These are phyloP conservation scores for Salvelinus fontinalis DNA, from an alignment of 2,113 vertebrate genomes.

Conservation along the genomic window DNA sequence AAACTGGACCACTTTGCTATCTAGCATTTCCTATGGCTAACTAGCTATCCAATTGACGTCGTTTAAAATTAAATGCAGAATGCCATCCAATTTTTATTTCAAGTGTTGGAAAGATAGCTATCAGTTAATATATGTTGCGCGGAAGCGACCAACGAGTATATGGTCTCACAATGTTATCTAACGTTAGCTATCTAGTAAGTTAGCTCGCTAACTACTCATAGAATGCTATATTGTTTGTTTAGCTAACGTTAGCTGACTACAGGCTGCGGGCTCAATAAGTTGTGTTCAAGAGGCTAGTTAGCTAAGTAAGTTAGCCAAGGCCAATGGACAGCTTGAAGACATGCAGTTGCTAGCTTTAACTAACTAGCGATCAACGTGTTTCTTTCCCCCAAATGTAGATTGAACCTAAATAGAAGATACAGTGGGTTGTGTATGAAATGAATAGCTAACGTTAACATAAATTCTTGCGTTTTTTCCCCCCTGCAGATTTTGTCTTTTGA, in stretches of 20 bases:
- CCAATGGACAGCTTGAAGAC: no score
- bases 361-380: no score
- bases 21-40: neutral
- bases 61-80: no score
- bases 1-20: no score
- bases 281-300: no score
- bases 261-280: neutral
- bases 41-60: neutral
- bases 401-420: neutral
- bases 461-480: neutral
- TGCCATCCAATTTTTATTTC: no score
- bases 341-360: no score
- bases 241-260: neutral
- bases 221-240: neutral
- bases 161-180: neutral
- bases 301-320: no score
- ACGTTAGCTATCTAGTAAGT: neutral
- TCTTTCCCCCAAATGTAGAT: no score
- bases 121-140: no score
- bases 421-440: neutral
- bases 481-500: slow-evolving; percentile 54
- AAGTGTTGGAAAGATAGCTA: no score
- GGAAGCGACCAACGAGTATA: neutral
- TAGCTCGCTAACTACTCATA: neutral
- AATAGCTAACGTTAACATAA: neutral